phyloP scores from a whole-genome alignment of 2,888 invertebrate genomes.

The Orchesellides sinensis region DNA sequence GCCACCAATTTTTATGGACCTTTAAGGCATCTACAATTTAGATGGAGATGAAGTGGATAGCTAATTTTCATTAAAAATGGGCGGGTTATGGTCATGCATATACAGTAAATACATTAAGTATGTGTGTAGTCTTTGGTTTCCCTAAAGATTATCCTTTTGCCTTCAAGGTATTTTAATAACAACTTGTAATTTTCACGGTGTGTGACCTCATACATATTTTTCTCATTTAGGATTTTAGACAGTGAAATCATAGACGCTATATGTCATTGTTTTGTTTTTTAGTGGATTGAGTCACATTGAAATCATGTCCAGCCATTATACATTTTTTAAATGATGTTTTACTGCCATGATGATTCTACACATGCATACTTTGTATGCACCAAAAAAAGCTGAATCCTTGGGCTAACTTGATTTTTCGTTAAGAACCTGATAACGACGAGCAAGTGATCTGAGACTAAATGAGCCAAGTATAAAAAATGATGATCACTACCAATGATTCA shows the following conservation, averaged over 20 bases:
- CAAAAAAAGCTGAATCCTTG: no score
- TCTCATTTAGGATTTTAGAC: conserved; percentile 12
- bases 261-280: neutral
- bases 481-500: conserved; percentile 16
- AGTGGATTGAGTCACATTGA: conserved; percentile 48
- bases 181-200: conserved; percentile 60
- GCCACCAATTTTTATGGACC: conserved; percentile 58
- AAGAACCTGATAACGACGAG: conserved; percentile 46
- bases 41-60: conserved; percentile 60
- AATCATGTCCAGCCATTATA: conserved; percentile 25
- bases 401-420: conserved; percentile 45
- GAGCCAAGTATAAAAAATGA: conserved; percentile 3
- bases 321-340: neutral
- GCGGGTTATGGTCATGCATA: conserved; percentile 32
- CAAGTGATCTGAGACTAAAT: conserved; percentile 24
- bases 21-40: conserved; percentile 60
- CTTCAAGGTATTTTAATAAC: conserved; percentile 54
- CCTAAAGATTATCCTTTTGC: conserved; percentile 3
- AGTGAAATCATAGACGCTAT: neutral
- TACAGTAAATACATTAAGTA: neutral
- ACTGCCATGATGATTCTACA: neutral
- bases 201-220: conserved; percentile 52
- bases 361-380: neutral
- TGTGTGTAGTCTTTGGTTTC: neutral
- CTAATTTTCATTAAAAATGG: conserved; percentile 65